These are phyloP conservation scores for Julus scanicus DNA, from an alignment of 2,888 invertebrate species.

Conservation along the genomic window DNA sequence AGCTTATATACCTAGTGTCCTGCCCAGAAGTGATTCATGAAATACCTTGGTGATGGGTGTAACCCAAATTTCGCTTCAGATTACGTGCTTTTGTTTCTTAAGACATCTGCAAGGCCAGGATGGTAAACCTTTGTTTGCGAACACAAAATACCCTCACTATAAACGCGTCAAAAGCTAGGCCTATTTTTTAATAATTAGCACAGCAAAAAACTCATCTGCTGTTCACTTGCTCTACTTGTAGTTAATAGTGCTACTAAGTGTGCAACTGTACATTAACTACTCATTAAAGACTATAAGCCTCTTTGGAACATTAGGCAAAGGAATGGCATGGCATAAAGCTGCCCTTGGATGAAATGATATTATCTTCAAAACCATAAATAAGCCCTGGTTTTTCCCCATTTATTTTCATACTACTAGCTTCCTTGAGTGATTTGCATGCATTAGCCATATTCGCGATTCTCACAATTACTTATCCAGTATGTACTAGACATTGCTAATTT, in stretches of 20 bases:
- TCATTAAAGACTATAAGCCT: neutral
- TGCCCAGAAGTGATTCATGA: neutral
- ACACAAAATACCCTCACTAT: neutral
- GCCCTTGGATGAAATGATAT: neutral
- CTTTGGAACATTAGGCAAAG: neutral
- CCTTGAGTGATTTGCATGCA: neutral
- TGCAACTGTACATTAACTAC: neutral
- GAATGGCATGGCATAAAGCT: neutral
- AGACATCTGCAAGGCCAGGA: conserved; percentile 11
- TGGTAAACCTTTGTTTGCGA: neutral
- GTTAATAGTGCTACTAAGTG: neutral
- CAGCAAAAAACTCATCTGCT: neutral
- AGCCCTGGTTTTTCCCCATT: neutral
- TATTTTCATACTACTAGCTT: neutral
- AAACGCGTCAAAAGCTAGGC: neutral
- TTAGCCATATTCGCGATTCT: neutral
- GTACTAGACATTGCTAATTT: neutral
- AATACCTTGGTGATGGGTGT: conserved; percentile 4
- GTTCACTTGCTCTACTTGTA: conserved; percentile 22
- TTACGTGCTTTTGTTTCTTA: conserved; percentile 34
- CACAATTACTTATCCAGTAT: neutral
- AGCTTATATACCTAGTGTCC: neutral
- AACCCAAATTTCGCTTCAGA: conserved; percentile 9
- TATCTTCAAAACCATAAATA: neutral
- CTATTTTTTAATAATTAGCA: neutral